These are phyloP conservation scores for Pitta sordida DNA, from an alignment of 2,113 vertebrate species.

Conservation along the genomic window DNA sequence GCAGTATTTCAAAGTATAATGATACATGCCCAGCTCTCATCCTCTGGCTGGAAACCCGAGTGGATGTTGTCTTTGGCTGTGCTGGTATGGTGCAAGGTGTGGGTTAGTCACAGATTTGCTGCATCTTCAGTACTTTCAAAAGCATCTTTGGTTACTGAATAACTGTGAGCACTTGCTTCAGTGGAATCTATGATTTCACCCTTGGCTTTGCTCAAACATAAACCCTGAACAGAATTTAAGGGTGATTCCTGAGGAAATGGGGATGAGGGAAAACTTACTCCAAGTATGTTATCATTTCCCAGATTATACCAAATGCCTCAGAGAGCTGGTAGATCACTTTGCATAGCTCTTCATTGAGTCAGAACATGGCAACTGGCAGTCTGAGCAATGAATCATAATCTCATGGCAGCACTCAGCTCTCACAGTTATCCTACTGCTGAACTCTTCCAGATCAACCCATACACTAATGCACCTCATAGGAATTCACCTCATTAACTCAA, in stretches of 20 bases:
- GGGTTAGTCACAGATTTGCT: background rate
- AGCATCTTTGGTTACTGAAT: background rate
- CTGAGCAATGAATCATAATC: background rate
- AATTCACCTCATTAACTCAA: background rate
- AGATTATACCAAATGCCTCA: background rate
- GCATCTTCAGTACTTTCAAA: background rate
- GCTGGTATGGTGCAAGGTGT: rapidly evolving
- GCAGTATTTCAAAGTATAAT: background rate
- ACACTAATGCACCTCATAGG: background rate
- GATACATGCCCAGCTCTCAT: no score
- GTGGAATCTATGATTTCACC: background rate
- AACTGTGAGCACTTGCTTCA: rapidly evolving
- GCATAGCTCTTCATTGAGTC: background rate
- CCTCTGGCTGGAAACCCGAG: background rate
- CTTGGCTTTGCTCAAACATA: background rate
- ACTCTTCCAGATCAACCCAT: background rate
- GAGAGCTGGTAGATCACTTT: background rate
- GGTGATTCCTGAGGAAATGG: background rate
- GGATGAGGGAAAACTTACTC: background rate
- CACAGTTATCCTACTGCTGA: background rate
- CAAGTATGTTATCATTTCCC: background rate
- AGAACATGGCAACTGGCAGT: background rate
- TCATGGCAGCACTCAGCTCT: background rate
- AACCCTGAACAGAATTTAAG: background rate
- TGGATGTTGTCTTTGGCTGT: rapidly evolving